phyloP scores from a whole-genome alignment of 53 echinoderm and acorn worm species.

The Actinopyga echinites region DNA sequence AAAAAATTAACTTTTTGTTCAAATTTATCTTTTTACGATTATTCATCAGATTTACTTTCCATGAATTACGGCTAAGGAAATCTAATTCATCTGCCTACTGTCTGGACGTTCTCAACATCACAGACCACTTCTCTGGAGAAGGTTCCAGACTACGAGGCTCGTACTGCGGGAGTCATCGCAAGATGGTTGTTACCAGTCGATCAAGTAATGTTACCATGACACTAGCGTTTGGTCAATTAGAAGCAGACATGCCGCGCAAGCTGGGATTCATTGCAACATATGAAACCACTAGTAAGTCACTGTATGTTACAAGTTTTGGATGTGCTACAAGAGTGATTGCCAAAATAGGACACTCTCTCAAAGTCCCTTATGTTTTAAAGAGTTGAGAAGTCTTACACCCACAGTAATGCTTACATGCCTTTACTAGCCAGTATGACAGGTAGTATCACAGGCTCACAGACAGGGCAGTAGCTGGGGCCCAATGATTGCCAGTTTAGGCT shows the following conservation, averaged over 20 bases:
- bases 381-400: too few species aligned
- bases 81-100: constrained; percentile 60
- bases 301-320: neutral
- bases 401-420: too few species aligned
- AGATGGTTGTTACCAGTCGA: constrained; percentile 74
- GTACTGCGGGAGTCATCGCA: constrained; percentile 78
- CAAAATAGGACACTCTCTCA: neutral
- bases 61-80: constrained; percentile 71
- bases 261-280: constrained; percentile 90
- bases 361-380: too few species aligned
- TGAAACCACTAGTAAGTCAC: constrained; percentile 63
- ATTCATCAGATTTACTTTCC: constrained; percentile 57
- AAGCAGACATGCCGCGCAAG: constrained; percentile 83
- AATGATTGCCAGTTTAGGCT: too few species aligned
- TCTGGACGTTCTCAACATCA: constrained; percentile 76
- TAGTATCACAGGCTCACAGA: too few species aligned
- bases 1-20: too few species aligned
- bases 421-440: too few species aligned
- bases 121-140: constrained; percentile 65
- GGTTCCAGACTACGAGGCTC: constrained; percentile 71
- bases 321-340: neutral
- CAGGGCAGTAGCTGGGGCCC: too few species aligned
- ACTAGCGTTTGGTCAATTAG: constrained; percentile 67
- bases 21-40: too few species aligned
- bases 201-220: constrained; percentile 79